phyloP scores from a whole-genome alignment of 2,113 vertebrate genomes.

The Hippotragus niger region DNA sequence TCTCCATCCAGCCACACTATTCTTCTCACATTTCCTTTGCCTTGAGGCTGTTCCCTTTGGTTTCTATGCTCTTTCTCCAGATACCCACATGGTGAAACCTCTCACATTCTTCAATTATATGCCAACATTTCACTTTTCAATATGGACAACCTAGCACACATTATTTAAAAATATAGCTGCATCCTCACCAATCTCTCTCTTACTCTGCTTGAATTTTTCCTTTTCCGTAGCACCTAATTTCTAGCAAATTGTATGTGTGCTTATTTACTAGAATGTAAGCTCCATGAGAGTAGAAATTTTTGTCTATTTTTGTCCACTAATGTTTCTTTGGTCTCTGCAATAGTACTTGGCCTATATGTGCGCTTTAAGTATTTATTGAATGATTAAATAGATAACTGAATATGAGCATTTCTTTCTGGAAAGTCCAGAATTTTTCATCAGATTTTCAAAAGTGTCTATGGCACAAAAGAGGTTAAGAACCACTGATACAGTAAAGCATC shows the following conservation, averaged over 20 bases:
- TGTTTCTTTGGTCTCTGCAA: background rate
- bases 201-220: background rate
- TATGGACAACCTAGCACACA: background rate
- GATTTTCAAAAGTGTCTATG: background rate
- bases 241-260: background rate
- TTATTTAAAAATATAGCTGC: background rate
- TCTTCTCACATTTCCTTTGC: background rate
- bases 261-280: background rate
- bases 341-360: background rate
- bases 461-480: background rate
- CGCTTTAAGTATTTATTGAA: background rate
- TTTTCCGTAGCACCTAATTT: background rate
- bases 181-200: background rate
- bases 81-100: background rate
- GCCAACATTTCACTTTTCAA: background rate
- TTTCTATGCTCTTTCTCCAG: background rate
- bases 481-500: background rate
- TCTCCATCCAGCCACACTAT: background rate
- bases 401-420: background rate
- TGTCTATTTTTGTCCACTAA: background rate
- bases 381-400: background rate
- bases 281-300: background rate
- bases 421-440: background rate
- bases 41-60: background rate
- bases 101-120: background rate